A percentile compares a stretch with the other conserved stretches of the same genome.
phyloP scores from a whole-genome alignment of 2,888 invertebrate genomes.

The Mactromeris polynyma region DNA sequence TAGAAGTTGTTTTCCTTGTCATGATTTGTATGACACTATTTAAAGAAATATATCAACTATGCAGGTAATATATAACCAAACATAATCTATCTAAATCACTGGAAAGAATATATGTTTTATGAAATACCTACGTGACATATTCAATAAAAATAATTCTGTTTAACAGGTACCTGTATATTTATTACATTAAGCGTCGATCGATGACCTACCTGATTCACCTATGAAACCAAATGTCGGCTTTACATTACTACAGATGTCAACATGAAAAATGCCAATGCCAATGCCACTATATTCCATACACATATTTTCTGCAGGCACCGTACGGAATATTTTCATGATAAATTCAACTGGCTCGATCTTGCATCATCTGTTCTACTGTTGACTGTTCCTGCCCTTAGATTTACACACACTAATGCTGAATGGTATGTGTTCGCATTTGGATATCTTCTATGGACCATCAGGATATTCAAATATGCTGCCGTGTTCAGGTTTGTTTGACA shows the following conservation, averaged over 20 bases:
- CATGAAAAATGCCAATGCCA: too few relatives aligned
- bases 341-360: constrained; percentile 82
- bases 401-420: constrained; percentile 74
- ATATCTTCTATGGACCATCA: constrained; percentile 79
- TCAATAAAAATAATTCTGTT: too few relatives aligned
- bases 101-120: too few relatives aligned
- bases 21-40: constrained; percentile 72
- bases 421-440: constrained; percentile 82
- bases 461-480: constrained; percentile 84
- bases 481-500: constrained; percentile 78
- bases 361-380: constrained; percentile 74
- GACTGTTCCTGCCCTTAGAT: constrained; percentile 76
- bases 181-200: background rate
- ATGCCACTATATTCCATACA: too few relatives aligned
- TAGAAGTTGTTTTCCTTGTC: constrained; percentile 72
- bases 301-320: constrained; percentile 73
- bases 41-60: constrained; percentile 79
- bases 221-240: too few relatives aligned
- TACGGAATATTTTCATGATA: constrained; percentile 80
- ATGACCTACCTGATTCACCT: too few relatives aligned
- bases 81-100: too few relatives aligned
- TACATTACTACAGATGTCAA: too few relatives aligned
- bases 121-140: too few relatives aligned
- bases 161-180: too few relatives aligned
- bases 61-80: constrained; percentile 76